Conservation (phyloP, 2,113 vertebrate species). For the Lanius ludovicianus region DNA sequence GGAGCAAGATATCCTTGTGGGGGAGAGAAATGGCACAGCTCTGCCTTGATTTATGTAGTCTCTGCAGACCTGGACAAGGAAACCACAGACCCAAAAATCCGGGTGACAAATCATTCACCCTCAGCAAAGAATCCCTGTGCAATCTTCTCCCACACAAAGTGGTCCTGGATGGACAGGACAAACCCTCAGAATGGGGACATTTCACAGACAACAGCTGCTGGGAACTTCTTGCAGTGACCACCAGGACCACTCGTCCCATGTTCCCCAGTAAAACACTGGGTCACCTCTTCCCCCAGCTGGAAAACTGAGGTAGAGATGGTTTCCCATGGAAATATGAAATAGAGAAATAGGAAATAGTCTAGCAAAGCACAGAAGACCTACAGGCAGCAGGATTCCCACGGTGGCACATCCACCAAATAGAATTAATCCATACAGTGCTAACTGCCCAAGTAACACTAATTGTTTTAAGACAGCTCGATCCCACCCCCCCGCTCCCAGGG, state of each 20-base stretch:
- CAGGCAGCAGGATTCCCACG: rapidly evolving
- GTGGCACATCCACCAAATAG: neutral
- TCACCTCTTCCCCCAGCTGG: neutral
- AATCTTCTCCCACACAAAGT: neutral
- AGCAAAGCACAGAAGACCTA: neutral
- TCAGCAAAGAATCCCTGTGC: neutral
- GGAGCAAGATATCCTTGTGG: neutral
- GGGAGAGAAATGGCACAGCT: neutral
- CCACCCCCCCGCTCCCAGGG: neutral
- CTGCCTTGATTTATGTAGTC: neutral
- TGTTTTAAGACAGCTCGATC: neutral
- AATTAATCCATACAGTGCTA: neutral
- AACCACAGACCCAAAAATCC: neutral
- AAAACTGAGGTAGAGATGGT: neutral
- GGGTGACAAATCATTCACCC: neutral
- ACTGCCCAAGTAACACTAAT: neutral
- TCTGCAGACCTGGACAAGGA: neutral
- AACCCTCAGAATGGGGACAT: neutral
- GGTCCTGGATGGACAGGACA: neutral
- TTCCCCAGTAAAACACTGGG: rapidly evolving
- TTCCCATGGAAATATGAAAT: neutral
- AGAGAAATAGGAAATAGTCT: neutral
- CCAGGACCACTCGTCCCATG: neutral
- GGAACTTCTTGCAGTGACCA: neutral
- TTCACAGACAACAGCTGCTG: neutral